These are phyloP conservation scores for Bimastos eiseni DNA, from an alignment of 2,888 invertebrate genomes.

Conservation along the genomic window DNA sequence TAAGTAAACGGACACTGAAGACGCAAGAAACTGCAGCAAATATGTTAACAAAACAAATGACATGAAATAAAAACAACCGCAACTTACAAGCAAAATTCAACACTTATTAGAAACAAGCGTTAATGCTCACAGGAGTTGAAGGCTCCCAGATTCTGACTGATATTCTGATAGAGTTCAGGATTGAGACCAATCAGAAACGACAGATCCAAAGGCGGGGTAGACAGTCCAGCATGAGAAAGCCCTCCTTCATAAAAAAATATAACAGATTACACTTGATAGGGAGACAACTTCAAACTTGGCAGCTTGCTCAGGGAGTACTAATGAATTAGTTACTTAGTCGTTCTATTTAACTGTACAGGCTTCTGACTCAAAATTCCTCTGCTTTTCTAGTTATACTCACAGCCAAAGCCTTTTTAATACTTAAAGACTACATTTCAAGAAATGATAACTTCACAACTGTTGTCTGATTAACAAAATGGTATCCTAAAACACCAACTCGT, in stretches of 20 bases:
- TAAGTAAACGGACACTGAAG: no score
- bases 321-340: neutral
- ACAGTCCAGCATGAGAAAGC: neutral
- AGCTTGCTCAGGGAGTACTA: neutral
- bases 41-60: no score
- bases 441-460: no score
- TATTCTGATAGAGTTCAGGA: constrained; percentile 25
- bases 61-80: no score
- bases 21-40: no score
- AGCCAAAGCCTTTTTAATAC: no score
- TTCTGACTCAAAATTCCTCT: no score
- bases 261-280: neutral
- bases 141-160: constrained; percentile 20
- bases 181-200: constrained; percentile 26
- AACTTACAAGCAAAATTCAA: neutral
- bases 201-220: constrained; percentile 23
- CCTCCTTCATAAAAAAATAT: neutral
- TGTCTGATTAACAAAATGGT: no score
- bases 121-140: neutral
- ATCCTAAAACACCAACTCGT: no score
- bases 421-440: no score
- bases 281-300: neutral
- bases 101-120: neutral
- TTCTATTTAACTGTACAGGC: no score
- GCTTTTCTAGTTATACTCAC: no score